phyloP scores from a whole-genome alignment of 2,113 vertebrate species.

The Aegithalos caudatus region DNA sequence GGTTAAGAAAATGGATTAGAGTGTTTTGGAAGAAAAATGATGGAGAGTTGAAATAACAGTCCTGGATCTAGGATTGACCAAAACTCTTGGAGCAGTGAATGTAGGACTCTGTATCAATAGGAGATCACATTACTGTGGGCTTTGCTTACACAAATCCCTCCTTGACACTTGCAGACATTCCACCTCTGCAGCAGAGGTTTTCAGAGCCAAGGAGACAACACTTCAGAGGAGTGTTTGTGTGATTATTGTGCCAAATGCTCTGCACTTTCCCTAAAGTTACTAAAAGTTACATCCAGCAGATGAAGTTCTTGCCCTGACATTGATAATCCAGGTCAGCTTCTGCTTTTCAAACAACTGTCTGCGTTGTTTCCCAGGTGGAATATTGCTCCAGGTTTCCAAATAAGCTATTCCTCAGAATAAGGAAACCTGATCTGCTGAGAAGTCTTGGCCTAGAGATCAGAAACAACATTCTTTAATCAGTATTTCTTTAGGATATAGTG shows the following conservation, averaged over 20 bases:
- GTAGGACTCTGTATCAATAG: too few relatives aligned
- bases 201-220: neutral
- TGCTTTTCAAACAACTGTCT: slow-evolving; percentile 30
- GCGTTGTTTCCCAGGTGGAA: slow-evolving; percentile 15
- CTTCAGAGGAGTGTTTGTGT: neutral
- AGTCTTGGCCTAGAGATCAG: slow-evolving; percentile 57
- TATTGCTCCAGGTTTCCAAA: slow-evolving; percentile 3
- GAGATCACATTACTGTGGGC: neutral
- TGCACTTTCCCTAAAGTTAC: neutral
- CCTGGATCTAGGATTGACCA: neutral
- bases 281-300: neutral
- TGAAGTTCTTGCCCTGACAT: neutral
- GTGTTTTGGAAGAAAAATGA: neutral
- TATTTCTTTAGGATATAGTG: neutral
- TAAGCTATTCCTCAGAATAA: neutral
- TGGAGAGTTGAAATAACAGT: neutral
- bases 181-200: neutral
- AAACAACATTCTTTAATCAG: neutral
- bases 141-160: neutral
- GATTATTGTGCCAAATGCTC: neutral
- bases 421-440: slow-evolving; percentile 15
- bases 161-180: neutral
- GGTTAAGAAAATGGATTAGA: neutral
- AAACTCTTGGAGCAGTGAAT: neutral
- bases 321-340: neutral